phyloP scores from a whole-genome alignment of 2,888 invertebrate species.

The Halictus ligatus region DNA sequence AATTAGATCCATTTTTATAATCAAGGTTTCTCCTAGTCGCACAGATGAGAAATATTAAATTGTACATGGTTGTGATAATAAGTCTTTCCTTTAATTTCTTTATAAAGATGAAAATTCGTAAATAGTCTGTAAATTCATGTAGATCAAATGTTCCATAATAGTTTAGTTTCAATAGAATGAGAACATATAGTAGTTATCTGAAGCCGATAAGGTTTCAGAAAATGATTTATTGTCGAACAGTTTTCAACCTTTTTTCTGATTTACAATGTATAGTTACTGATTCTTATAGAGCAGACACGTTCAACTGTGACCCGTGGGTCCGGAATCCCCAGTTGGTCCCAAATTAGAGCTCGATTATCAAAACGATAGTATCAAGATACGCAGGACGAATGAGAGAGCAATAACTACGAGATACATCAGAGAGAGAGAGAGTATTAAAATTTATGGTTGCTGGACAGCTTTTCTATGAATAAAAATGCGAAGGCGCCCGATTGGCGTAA shows the following conservation, averaged over 20 bases:
- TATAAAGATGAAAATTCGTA: background rate
- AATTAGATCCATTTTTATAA: conserved; percentile 18
- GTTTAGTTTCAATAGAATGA: conserved; percentile 6
- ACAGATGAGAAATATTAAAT: conserved; percentile 1
- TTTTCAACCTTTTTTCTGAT: background rate
- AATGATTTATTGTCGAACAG: background rate
- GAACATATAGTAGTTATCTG: background rate
- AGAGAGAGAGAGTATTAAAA: background rate
- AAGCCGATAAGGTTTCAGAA: background rate
- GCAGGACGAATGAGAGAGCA: background rate
- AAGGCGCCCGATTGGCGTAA: background rate
- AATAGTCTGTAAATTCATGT: background rate
- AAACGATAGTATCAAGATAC: background rate
- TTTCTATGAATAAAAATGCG: background rate
- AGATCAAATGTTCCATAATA: background rate
- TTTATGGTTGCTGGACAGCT: background rate
- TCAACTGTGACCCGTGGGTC: background rate
- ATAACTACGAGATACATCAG: background rate
- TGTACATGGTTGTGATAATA: background rate
- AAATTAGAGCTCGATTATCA: background rate
- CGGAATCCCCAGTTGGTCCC: background rate
- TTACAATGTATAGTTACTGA: background rate
- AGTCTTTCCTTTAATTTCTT: background rate
- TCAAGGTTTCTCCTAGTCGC: background rate
- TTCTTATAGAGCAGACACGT: background rate